A percentile compares a stretch with the other conserved stretches of the same genome.
Conservation (phyloP, 2,888 invertebrate species). For the Acanthosepion lycidas region DNA sequence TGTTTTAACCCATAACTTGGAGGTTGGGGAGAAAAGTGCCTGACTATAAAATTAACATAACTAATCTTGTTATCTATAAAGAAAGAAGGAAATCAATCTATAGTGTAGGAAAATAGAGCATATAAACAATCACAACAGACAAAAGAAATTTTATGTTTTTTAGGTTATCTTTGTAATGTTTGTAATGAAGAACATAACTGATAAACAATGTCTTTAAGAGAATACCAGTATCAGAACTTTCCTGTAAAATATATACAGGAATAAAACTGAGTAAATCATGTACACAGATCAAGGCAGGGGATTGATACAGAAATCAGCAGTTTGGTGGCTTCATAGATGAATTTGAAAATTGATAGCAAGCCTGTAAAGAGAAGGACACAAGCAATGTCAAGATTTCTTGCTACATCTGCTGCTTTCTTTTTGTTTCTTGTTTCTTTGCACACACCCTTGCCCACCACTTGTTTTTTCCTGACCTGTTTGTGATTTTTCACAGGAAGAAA, state of each 20-base stretch:
- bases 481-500: conserved; percentile 11
- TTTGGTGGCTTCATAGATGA: neutral
- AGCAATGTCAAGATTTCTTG: neutral
- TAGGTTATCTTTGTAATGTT: too few relatives aligned
- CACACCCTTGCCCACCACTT: neutral
- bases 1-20: too few relatives aligned
- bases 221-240: too few relatives aligned
- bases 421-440: neutral
- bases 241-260: neutral
- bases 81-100: too few relatives aligned
- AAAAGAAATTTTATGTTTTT: too few relatives aligned
- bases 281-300: neutral
- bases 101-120: too few relatives aligned
- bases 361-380: neutral
- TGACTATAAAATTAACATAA: too few relatives aligned
- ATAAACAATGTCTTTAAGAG: too few relatives aligned
- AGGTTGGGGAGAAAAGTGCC: too few relatives aligned
- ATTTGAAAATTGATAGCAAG: neutral
- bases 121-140: too few relatives aligned
- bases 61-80: too few relatives aligned
- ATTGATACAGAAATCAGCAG: neutral
- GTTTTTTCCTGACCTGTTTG: neutral
- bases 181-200: too few relatives aligned
- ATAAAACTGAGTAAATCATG: neutral
- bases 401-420: neutral